phyloP scores from a whole-genome alignment of 2,888 invertebrate genomes.

The Xylocampa areola region DNA sequence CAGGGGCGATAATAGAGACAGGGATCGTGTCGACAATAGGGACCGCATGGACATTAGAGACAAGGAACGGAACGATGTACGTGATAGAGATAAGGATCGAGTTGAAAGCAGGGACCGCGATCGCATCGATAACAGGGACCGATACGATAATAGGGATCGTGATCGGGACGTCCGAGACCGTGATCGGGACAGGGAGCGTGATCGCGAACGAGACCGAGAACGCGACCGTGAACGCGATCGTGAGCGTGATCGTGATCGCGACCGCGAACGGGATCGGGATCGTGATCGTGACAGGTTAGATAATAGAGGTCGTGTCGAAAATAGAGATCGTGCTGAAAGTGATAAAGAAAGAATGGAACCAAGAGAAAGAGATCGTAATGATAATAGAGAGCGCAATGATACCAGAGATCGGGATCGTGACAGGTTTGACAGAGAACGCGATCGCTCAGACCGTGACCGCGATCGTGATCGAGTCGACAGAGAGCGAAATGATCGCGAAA shows the following conservation, averaged over 20 bases:
- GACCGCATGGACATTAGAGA: conserved; percentile 80
- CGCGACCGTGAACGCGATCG: conserved; percentile 77
- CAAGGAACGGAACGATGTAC: conserved; percentile 66
- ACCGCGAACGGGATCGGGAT: conserved; percentile 69
- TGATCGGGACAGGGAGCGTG: conserved; percentile 53
- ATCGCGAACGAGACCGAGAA: conserved; percentile 62
- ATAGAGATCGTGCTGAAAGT: conserved; percentile 63
- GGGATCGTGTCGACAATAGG: conserved; percentile 64
- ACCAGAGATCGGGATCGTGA: conserved; percentile 69
- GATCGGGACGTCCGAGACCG: conserved; percentile 68
- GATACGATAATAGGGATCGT: conserved; percentile 59
- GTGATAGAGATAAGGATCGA: conserved; percentile 64
- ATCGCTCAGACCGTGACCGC: conserved; percentile 68
- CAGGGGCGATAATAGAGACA: conserved; percentile 69
- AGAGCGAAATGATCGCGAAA: conserved; percentile 70
- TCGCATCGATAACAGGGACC: conserved; percentile 83
- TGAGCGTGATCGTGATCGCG: conserved; percentile 78
- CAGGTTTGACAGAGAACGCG: conserved; percentile 67
- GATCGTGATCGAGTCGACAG: conserved; percentile 67
- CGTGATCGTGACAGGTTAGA: conserved; percentile 72
- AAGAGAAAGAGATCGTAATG: conserved; percentile 74
- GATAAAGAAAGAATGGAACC: conserved; percentile 48
- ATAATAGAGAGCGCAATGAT: conserved; percentile 64
- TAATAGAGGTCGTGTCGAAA: conserved; percentile 66
- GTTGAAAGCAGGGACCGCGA: conserved; percentile 61